These are phyloP conservation scores for Campaea margaritaria DNA, from an alignment of 2,888 invertebrate species.

Conservation along the genomic window DNA sequence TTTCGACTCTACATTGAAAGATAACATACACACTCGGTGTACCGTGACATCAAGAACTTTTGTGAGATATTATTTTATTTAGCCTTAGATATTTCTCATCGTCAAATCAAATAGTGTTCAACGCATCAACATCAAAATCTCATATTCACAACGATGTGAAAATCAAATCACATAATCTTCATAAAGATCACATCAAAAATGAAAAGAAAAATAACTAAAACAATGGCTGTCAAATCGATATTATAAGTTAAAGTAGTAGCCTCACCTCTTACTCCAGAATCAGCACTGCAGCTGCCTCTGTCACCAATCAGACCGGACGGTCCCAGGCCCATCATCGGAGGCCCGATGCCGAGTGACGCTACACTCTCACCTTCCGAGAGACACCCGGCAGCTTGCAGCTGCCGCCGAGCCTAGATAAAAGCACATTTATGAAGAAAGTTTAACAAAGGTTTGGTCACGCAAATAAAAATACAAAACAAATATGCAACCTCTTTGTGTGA, in stretches of 20 bases:
- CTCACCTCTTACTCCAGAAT: constrained; percentile 91
- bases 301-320: constrained; percentile 85
- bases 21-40: no score
- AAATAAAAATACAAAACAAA: no score
- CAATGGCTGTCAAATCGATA: background rate
- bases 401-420: constrained; percentile 86
- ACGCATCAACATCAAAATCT: no score
- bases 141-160: no score
- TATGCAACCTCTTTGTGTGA: no score
- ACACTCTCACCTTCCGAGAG: constrained; percentile 94
- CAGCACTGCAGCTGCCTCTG: constrained; percentile 93
- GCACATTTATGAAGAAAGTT: no score
- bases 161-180: no score
- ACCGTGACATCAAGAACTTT: no score
- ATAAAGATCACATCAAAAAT: background rate
- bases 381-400: constrained; percentile 91
- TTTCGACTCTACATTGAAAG: no score
- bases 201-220: background rate
- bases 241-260: background rate
- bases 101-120: no score
- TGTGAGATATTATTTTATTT: no score
- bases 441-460: background rate
- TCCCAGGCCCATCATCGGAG: constrained; percentile 85
- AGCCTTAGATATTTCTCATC: no score
- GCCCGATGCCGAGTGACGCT: constrained; percentile 88